These are phyloP conservation scores for Coilia nasus DNA, from an alignment of 2,797 vertebrate genomes.

Conservation along the genomic window DNA sequence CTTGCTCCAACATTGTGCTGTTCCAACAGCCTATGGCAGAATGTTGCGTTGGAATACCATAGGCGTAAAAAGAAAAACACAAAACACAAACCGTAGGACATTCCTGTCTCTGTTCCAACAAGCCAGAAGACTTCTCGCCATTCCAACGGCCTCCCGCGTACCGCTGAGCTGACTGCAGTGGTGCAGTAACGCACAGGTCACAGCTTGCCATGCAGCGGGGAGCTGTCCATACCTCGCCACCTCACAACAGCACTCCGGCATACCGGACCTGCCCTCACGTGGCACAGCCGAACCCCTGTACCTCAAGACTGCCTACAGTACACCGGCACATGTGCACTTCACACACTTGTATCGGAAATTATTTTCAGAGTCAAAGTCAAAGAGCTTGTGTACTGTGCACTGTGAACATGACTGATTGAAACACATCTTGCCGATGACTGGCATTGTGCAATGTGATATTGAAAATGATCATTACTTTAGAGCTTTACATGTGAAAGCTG, in stretches of 20 bases:
- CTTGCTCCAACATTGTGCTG: neutral
- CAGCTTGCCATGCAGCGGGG: constrained; percentile 63
- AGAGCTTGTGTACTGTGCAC: too few species aligned
- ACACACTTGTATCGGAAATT: too few species aligned
- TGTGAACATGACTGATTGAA: too few species aligned
- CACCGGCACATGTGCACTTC: too few species aligned
- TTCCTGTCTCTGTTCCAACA: constrained; percentile 74
- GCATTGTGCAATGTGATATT: too few species aligned
- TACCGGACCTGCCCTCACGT: neutral
- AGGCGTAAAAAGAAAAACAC: neutral
- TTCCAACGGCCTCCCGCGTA: constrained; percentile 37
- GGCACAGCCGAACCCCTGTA: too few species aligned
- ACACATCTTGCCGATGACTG: too few species aligned
- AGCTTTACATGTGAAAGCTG: too few species aligned
- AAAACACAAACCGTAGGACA: constrained; percentile 63
- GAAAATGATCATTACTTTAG: too few species aligned
- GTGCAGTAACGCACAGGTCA: constrained; percentile 62
- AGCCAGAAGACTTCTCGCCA: constrained; percentile 50
- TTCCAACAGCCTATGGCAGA: neutral
- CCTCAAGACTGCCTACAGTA: too few species aligned
- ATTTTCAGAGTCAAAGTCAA: too few species aligned
- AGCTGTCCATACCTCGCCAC: neutral
- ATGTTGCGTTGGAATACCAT: neutral
- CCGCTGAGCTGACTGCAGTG: constrained; percentile 55
- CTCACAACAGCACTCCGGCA: neutral